Base-by-base conservation (phyloP, 1,140 invertebrate genomes). In the Heliconius eleuchia region DNA sequence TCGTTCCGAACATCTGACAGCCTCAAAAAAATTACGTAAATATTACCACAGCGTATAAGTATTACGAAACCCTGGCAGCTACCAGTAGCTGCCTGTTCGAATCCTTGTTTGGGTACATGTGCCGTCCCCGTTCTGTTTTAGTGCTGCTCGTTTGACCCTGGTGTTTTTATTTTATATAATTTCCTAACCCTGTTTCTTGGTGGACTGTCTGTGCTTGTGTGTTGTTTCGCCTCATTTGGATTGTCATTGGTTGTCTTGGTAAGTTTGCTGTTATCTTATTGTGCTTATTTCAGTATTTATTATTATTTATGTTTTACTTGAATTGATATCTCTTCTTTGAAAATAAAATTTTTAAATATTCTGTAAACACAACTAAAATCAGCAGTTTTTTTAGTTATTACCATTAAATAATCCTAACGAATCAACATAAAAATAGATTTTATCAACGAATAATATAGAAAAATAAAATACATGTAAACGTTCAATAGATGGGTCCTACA, bases 11-110 rank as follows among this genome's bases (percentile, higher is more conserved):
- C 84, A 85, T 85, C 86, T 93, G 89, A 88, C 88, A 90, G 84
- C 74, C 91, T 91, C 90, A 92, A 92, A 94, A 46, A 92, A 92
- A 93, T 93, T 92, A 92, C 92, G 92, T 91, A 92, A 94, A 94
- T 93, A 92, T 93, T 93, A 92, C 91, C 89, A 92, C 89, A 92
- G 86, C 87, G 89, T 86, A 86, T 88, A 91, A 91, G 86, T 90
- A 91, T 91, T 92, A 89, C 89, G 84, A 92, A 88, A 89, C 84
- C 83, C 86, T 87, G 85, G 87, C 89, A 88, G 87, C 85, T 77
- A 80, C 37, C 19, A 57, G 55, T 60, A 46, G n/a, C 39, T 57
- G 23, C 74, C 74, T n/a, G 57, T 72, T 30, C 78, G 82, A 82
- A 75, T 79, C 75, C 72, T 60, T 46, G 83, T 79, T 81, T 76